Evolutionary conservation across 1,140 invertebrate genomes (phyloP).

Genomic region (Aricia agestis): DNA sequence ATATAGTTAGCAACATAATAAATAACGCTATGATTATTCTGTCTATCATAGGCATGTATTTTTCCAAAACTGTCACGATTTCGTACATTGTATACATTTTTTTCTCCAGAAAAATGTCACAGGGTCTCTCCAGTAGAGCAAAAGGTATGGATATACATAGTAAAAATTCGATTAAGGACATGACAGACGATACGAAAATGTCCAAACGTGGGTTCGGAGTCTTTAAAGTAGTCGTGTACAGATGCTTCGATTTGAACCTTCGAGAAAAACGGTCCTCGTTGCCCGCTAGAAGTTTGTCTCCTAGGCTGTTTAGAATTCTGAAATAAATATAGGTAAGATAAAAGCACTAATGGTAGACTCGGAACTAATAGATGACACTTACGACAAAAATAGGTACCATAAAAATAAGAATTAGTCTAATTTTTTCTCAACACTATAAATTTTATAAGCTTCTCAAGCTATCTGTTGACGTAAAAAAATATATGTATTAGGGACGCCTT

Average conservation of each 20-base stretch:
- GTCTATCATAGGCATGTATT: conserved; percentile 34
- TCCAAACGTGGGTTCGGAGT: conserved; percentile 25
- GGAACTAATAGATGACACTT: too few species aligned
- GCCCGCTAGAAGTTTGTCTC: not conserved
- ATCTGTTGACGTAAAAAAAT: too few species aligned
- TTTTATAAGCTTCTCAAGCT: too few species aligned
- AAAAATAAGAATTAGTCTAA: too few species aligned
- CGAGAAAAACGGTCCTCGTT: conserved; percentile 4
- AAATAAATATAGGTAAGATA: not conserved
- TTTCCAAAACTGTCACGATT: conserved; percentile 25
- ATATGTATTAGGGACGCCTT: too few species aligned
- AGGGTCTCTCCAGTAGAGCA: conserved; percentile 29
- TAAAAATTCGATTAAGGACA: conserved; percentile 33
- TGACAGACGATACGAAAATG: conserved; percentile 32
- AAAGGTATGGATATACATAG: conserved; percentile 36
- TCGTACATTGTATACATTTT: conserved; percentile 25
- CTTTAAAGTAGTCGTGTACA: conserved; percentile 28
- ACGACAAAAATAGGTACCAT: too few species aligned
- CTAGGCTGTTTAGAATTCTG: not conserved
- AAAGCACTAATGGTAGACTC: too few species aligned
- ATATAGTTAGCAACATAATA: conserved; percentile 27
- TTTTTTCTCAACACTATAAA: too few species aligned
- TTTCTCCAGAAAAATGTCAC: conserved; percentile 28
- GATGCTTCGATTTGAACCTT: conserved; percentile 15
- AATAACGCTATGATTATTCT: conserved; percentile 30